Evolutionary conservation across 2,797 vertebrate species (phyloP).

Genomic region (Melanotaenia pygmaea): DNA sequence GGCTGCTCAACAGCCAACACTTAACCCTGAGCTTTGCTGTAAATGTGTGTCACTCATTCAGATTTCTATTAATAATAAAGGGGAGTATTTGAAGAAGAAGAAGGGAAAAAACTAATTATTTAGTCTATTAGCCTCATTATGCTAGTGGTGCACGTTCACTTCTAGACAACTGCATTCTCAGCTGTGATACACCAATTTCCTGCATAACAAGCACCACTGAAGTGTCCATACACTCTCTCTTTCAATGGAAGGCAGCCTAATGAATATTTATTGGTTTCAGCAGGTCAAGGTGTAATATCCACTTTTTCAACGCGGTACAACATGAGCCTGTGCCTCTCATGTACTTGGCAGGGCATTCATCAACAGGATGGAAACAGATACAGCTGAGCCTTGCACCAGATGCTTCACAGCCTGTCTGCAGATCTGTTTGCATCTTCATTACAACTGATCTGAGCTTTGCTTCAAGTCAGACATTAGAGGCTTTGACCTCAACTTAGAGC

Average conservation of each 20-base stretch:
- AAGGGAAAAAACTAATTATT: conserved; percentile 12
- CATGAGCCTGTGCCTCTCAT: conserved; percentile 39
- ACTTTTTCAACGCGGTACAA: conserved; percentile 48
- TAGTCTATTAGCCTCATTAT: conserved; percentile 32
- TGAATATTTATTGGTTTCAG: conserved; percentile 74
- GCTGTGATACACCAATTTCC: conserved; percentile 19
- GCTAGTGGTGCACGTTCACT: not conserved
- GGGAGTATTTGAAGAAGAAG: conserved; percentile 4
- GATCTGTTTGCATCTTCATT: conserved; percentile 61
- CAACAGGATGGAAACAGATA: conserved; percentile 54
- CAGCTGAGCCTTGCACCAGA: conserved; percentile 56
- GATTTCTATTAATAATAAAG: not conserved
- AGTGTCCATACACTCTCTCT: conserved; percentile 11
- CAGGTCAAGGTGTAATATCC: conserved; percentile 71
- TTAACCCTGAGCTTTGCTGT: not conserved
- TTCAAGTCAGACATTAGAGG: conserved; percentile 30
- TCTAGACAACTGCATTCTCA: conserved; percentile 12
- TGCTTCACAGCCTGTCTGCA: conserved; percentile 57
- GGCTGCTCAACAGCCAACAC: too few relatives aligned
- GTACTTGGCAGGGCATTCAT: conserved; percentile 66
- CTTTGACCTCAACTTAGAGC: conserved; percentile 27
- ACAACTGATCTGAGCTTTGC: conserved; percentile 20
- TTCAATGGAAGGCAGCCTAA: conserved; percentile 36
- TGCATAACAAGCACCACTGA: conserved; percentile 32
- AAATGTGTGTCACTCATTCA: not conserved